Percentiles rank a stretch among this genome's conserved stretches.
phyloP scores from a whole-genome alignment of 2,888 invertebrate species.

The Melieria crassipennis region DNA sequence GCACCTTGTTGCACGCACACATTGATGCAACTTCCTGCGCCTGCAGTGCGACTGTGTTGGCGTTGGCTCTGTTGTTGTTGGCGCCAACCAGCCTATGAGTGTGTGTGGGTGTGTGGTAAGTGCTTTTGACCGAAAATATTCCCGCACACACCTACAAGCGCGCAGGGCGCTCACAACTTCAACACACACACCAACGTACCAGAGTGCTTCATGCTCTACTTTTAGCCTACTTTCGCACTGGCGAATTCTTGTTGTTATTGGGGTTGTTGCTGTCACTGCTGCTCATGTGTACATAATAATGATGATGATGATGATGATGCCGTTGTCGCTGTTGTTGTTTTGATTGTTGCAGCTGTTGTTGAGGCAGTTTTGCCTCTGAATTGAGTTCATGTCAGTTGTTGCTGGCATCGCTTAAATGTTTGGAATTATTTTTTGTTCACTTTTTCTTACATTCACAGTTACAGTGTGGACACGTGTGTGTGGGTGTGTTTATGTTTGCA shows the following conservation, averaged over 20 bases:
- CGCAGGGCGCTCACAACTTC: too few species aligned
- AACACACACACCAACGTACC: too few species aligned
- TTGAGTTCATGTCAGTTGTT: constrained; percentile 28
- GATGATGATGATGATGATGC: neutral
- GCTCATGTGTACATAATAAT: neutral
- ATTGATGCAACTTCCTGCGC: too few species aligned
- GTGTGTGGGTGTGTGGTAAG: neutral
- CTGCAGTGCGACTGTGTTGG: too few species aligned
- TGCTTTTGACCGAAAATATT: constrained; percentile 22
- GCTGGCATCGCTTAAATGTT: neutral
- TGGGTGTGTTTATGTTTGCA: neutral
- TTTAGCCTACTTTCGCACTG: constrained; percentile 34
- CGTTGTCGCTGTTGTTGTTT: neutral
- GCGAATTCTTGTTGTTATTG: constrained; percentile 27
- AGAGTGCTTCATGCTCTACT: constrained; percentile 16
- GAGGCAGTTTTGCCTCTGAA: neutral
- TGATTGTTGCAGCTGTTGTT: neutral
- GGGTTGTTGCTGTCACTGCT: constrained; percentile 14
- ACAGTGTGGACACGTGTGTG: neutral
- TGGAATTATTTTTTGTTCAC: too few species aligned
- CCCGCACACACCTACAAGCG: too few species aligned
- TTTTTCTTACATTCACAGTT: too few species aligned
- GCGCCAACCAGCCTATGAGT: too few species aligned
- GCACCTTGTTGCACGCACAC: constrained; percentile 7
- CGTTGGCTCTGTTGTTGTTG: too few species aligned